Percentiles rank a stretch among this genome's conserved stretches.
Evolutionary conservation across 2,113 vertebrate species (phyloP).

Genomic region (Puntigrus tetrazona): DNA sequence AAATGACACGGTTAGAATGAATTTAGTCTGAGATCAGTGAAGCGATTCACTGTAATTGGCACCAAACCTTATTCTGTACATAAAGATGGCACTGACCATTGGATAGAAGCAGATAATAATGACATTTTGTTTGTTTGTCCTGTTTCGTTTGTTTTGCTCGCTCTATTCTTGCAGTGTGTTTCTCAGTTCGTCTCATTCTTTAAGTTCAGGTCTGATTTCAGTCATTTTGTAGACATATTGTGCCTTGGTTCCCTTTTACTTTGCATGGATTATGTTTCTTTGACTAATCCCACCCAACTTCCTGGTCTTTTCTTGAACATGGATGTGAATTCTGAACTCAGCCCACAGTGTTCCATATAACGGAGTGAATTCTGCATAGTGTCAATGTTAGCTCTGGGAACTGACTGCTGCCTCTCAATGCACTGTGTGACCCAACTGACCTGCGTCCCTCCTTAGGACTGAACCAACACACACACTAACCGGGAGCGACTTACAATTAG

Average conservation of each 20-base stretch:
- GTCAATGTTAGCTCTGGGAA: slow-evolving; percentile 58
- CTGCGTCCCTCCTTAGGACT: slow-evolving; percentile 34
- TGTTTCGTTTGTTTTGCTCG: slow-evolving; percentile 25
- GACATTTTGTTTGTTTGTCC: slow-evolving; percentile 20
- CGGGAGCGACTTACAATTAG: slow-evolving; percentile 48
- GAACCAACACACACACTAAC: slow-evolving; percentile 8
- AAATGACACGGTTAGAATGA: neutral
- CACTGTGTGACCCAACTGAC: slow-evolving; percentile 37
- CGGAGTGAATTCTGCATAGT: slow-evolving; percentile 51
- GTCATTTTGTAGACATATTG: slow-evolving; percentile 26
- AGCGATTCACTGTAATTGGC: neutral
- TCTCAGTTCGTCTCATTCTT: slow-evolving; percentile 22
- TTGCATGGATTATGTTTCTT: slow-evolving; percentile 54
- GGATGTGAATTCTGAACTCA: slow-evolving; percentile 41
- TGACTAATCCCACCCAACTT: slow-evolving; percentile 49
- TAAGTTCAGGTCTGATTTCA: neutral
- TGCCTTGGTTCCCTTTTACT: slow-evolving; percentile 47
- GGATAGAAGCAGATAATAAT: slow-evolving; percentile 1
- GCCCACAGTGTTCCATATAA: slow-evolving; percentile 45
- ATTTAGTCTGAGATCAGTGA: neutral
- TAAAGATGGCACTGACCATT: neutral
- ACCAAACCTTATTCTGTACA: slow-evolving; percentile 12
- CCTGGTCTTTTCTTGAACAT: slow-evolving; percentile 50
- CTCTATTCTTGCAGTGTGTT: slow-evolving; percentile 31
- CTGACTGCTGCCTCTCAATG: slow-evolving; percentile 36